Evolutionary conservation across 2,888 invertebrate species (phyloP), one percentile per base, ranked within the genome.

Genomic region (Caenorhabditis sinica): DNA sequence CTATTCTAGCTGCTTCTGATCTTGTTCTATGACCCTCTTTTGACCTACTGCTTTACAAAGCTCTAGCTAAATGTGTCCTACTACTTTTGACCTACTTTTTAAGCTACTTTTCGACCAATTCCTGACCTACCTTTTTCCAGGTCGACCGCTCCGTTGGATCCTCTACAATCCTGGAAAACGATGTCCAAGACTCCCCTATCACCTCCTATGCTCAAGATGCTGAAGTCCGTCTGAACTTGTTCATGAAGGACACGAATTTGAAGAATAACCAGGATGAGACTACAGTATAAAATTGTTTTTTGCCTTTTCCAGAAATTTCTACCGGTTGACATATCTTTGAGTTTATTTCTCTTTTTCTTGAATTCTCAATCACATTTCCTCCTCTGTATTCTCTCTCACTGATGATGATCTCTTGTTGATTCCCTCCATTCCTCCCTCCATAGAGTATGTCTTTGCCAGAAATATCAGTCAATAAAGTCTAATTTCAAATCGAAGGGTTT

Each of bases 111-210:
- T 45, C 60, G 30, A 28, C 23, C 25, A 66, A 9, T 17, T 15
- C 30, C 28, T 68, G 25, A 23, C 17, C 20, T 43, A 9, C 11
- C n/a, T 36, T 45, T 58, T 25, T 69, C 40, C 25, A 83, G 83
- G 87, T 89, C 1, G 89, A 89, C 43, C 82, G 89, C 2, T 89
- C 89, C 0, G 84, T 89, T 23, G 89, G 89, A 17, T 88, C 88
- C 13, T 89, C 89, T 3, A 89, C 89, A n/a, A 71, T 87, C 13
- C 58, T 89, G 23, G 89, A 89, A 51, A 88, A 89, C 43, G 89
- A 89, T 2, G 81, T 80, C 49, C 68, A 76, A 53, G 82, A 85
- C 63, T 56, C 83, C 25, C 30, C 86, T 6, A 40, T 40, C 13
- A 40, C 20, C 60, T 86, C 87, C 0, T 88, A 88, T 61, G 83